Evolutionary conservation across 2,888 invertebrate genomes (phyloP).

Genomic region (Cheilosia vulpina): DNA sequence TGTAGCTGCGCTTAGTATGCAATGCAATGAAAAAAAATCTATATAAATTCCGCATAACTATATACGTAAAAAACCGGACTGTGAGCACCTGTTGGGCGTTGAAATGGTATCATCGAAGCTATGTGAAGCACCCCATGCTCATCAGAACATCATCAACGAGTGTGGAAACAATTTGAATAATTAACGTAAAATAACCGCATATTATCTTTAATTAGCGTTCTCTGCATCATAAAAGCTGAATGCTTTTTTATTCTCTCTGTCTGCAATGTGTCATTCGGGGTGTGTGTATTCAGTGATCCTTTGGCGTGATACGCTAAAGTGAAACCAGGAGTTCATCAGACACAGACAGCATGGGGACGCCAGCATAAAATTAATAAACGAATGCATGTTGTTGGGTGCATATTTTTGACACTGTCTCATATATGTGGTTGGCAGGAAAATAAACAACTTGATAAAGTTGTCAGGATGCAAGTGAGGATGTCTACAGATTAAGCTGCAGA

Average conservation of each 20-base stretch:
- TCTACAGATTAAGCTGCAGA: too few species aligned
- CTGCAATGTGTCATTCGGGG: conserved; percentile 22
- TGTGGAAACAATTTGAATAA: conserved; percentile 44
- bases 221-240: conserved; percentile 28
- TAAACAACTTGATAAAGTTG: too few species aligned
- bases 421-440: not conserved
- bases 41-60: conserved; percentile 11
- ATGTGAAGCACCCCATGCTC: not conserved
- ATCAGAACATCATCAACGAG: conserved; percentile 9
- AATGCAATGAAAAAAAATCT: conserved; percentile 13
- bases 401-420: not conserved
- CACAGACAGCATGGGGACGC: conserved; percentile 13
- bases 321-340: conserved; percentile 19
- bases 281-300: not conserved
- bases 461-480: too few species aligned
- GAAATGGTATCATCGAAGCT: not conserved
- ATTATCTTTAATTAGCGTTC: conserved; percentile 44
- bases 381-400: conserved; percentile 1
- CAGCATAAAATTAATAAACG: conserved; percentile 6
- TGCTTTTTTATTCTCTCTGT: not conserved
- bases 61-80: conserved; percentile 21
- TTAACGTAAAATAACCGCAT: conserved; percentile 45
- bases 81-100: conserved; percentile 32
- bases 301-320: not conserved
- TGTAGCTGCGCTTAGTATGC: not conserved